phyloP scores from a whole-genome alignment of 2,113 vertebrate genomes.

The Tamias sibiricus region DNA sequence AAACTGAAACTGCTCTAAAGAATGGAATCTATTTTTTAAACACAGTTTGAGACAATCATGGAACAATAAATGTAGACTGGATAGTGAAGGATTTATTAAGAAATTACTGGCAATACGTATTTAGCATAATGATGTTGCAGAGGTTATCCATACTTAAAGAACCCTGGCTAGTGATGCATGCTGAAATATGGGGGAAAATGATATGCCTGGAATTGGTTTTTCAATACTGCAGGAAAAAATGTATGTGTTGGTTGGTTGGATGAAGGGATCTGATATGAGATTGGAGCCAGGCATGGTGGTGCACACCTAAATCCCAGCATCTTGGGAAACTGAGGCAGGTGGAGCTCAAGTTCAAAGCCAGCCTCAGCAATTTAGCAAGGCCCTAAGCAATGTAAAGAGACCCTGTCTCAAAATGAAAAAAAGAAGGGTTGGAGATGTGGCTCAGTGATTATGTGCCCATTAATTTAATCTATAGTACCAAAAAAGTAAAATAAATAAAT shows the following conservation, averaged over 20 bases:
- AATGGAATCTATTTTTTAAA: neutral
- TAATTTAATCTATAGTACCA: too few relatives aligned
- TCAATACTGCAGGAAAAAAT: neutral
- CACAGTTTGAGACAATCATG: neutral
- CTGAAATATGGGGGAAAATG: neutral
- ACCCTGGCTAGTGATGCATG: neutral
- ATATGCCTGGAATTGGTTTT: neutral
- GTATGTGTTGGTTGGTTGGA: neutral
- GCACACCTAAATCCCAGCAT: too few relatives aligned
- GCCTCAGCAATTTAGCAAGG: too few relatives aligned
- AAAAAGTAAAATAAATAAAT: too few relatives aligned
- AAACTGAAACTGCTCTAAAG: neutral
- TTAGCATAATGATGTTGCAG: neutral
- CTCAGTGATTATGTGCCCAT: too few relatives aligned
- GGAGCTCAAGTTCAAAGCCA: too few relatives aligned
- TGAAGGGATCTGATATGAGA: neutral
- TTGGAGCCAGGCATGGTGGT: neutral
- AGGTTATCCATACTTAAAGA: neutral
- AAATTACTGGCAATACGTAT: neutral
- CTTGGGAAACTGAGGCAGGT: too few relatives aligned
- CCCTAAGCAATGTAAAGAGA: too few relatives aligned
- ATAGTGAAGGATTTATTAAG: neutral
- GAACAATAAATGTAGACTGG: neutral
- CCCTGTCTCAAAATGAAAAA: too few relatives aligned
- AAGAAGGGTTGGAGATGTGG: too few relatives aligned